A percentile compares a stretch with the other conserved stretches of the same genome.
Evolutionary conservation across 2,797 vertebrate genomes (phyloP).

Genomic region (Ispidina lecontei): DNA sequence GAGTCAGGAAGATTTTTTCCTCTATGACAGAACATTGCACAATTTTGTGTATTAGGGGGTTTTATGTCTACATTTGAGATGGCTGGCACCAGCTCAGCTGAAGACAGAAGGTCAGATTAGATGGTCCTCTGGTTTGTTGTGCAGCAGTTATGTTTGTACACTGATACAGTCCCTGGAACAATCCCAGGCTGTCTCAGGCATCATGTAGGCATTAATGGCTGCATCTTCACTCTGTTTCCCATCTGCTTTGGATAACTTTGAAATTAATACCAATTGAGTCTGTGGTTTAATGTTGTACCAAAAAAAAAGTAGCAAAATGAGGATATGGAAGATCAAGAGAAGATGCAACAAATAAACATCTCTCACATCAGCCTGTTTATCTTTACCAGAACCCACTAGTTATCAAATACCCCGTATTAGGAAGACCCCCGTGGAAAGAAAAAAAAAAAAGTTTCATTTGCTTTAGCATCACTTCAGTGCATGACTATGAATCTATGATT

Average conservation of each 20-base stretch:
- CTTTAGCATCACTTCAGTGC: not conserved
- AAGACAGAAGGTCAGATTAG: constrained; percentile 9
- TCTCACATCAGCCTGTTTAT: not conserved
- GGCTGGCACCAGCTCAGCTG: not conserved
- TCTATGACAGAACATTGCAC: not conserved
- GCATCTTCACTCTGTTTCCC: constrained; percentile 26
- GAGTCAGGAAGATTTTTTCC: constrained; percentile 44
- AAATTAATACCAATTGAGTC: constrained; percentile 45
- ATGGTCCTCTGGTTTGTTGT: not conserved
- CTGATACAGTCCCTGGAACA: not conserved
- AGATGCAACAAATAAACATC: not conserved
- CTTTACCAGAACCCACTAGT: not conserved
- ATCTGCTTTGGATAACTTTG: constrained; percentile 52
- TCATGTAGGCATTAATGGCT: not conserved
- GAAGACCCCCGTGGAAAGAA: not conserved
- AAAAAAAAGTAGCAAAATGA: not conserved
- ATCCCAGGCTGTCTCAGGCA: not conserved
- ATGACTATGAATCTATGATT: not conserved
- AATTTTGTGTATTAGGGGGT: not conserved
- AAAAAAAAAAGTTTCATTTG: not conserved
- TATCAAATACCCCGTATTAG: not conserved
- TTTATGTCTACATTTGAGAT: not conserved
- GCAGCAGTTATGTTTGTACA: not conserved
- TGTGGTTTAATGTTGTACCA: constrained; percentile 6
- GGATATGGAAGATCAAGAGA: not conserved